Evolutionary conservation across 2,888 invertebrate genomes (phyloP), one percentile per base, ranked within the genome.

Genomic region (Rutpela maculata): DNA sequence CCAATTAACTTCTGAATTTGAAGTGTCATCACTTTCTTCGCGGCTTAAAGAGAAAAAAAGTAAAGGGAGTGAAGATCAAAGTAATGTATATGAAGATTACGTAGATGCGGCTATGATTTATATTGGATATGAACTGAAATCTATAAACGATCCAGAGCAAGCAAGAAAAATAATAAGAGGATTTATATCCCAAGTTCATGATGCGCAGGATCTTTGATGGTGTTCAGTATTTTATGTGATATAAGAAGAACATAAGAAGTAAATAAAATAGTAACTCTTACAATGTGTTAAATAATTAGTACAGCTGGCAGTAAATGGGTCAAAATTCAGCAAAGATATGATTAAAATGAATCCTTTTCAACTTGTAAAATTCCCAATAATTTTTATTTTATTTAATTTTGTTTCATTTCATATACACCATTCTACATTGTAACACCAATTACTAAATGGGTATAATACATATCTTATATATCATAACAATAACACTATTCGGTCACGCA

Each of bases 101-200:
- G 50, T 50, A n/a, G 50, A 50, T 50, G n/a, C 50, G 3, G 50
- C 50, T 3, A 1, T 50, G 50, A 50, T n/a, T 50, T 50, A 50
- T 6, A 50, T 50, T 6, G 50, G 50, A 50, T 50, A 6, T n/a
- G 50, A 50, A 17, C n/a, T 50, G 2, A 50, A 50, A 50, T n/a
- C 50, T 50, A 50, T 50, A 50, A 50, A 50, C n/a, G 50, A 50
- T 50, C 50, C 50, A 50, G 15, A 17, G 4, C 50, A n/a, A 50
- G 50, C n/a, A 50, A 17, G 5, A 6, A 50, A 50, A n/a, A n/a
- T 50, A 50, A 50, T n/a, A 50, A 50, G 50, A 50, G n/a, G 50
- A 50, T n/a, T 50, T 50, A 50, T 50, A 50, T 50, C n/a, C n/a
- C n/a, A 50, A 50, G n/a, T 50, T 50, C 50, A 50, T n/a, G 50